Evolutionary conservation across 2,113 vertebrate species (phyloP).

Genomic region (Lepidothrix coronata): DNA sequence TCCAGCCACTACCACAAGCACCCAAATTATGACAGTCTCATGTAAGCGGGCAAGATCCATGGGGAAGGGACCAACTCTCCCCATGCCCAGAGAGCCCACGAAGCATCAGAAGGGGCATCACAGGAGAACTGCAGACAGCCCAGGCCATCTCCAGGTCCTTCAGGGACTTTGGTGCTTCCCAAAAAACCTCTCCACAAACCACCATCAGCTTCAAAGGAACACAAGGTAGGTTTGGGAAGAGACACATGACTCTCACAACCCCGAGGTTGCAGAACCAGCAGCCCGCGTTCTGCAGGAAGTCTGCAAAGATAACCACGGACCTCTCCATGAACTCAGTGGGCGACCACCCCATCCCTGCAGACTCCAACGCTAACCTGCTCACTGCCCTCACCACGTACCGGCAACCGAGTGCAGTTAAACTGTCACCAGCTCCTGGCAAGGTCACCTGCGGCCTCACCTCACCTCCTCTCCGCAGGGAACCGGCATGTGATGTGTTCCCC

Average conservation of each 20-base stretch:
- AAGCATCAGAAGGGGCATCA: background rate
- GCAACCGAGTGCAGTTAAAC: background rate
- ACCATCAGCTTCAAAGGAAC: background rate
- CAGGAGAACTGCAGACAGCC: accelerated
- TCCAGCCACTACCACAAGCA: background rate
- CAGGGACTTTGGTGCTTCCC: background rate
- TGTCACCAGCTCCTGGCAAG: background rate
- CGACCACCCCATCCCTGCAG: no score
- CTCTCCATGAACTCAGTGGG: background rate
- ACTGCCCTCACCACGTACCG: accelerated
- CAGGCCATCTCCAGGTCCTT: background rate
- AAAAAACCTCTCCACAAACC: background rate
- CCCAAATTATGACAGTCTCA: background rate
- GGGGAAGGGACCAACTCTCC: background rate
- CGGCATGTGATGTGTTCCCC: accelerated
- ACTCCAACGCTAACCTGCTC: accelerated
- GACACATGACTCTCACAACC: accelerated
- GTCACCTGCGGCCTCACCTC: background rate
- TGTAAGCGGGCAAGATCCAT: accelerated
- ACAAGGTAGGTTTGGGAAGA: background rate
- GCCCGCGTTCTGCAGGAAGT: background rate
- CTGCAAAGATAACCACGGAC: background rate
- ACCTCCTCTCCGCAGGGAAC: background rate
- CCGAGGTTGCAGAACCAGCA: background rate
- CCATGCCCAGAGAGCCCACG: accelerated